A percentile compares a stretch with the other conserved stretches of the same genome.
These are phyloP conservation scores for Acrocera orbiculus DNA, from an alignment of 2,888 invertebrate species.

Conservation along the genomic window DNA sequence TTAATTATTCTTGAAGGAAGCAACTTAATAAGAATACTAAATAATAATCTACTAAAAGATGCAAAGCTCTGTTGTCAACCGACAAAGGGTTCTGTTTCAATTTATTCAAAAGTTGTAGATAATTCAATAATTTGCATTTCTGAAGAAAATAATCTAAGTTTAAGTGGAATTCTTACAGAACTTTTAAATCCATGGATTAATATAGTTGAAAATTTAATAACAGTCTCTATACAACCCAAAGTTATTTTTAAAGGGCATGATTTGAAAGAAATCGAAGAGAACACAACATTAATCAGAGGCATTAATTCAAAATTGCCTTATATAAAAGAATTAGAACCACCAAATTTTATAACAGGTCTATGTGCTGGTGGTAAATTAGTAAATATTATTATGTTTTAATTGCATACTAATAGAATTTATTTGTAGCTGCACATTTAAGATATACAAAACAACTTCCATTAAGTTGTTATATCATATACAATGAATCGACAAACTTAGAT, in stretches of 20 bases:
- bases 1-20: too few relatives aligned
- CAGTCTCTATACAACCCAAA: slow-evolving; percentile 23
- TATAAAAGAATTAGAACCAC: slow-evolving; percentile 20
- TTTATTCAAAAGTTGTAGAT: slow-evolving; percentile 10
- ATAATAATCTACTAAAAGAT: too few relatives aligned
- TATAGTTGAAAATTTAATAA: slow-evolving; percentile 19
- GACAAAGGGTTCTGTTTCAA: slow-evolving; percentile 11
- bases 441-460: too few relatives aligned
- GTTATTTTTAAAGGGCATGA: slow-evolving; percentile 26
- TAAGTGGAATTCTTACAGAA: slow-evolving; percentile 22
- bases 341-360: slow-evolving; percentile 27
- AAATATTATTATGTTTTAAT: too few relatives aligned
- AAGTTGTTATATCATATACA: too few relatives aligned
- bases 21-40: too few relatives aligned
- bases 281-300: slow-evolving; percentile 21
- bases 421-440: too few relatives aligned
- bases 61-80: slow-evolving; percentile 18
- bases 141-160: slow-evolving; percentile 21
- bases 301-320: slow-evolving; percentile 16
- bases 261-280: slow-evolving; percentile 17
- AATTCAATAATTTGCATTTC: slow-evolving; percentile 18
- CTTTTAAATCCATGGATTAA: slow-evolving; percentile 19
- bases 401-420: too few relatives aligned
- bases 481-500: too few relatives aligned
- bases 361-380: slow-evolving; percentile 24